Base-by-base conservation (phyloP, 1,140 invertebrate species). In the Conopomorpha cramerella region DNA sequence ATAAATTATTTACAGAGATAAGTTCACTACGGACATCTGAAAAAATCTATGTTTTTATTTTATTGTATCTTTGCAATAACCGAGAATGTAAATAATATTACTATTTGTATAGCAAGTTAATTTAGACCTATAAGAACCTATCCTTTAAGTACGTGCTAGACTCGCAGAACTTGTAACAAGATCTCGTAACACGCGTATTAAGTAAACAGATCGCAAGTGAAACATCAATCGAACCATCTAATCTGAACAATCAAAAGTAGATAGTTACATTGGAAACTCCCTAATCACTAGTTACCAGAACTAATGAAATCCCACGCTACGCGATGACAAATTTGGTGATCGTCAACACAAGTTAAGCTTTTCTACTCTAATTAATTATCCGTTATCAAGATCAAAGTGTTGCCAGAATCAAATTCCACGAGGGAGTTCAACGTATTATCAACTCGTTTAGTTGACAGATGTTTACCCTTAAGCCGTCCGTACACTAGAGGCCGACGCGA, bases 301-400 rank as follows among this genome's bases (percentile, higher is more conserved):
- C 19, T 10, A 10, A 23, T 23, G 10, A 4, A 23, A 10, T 23
- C 19, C n/a, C n/a, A n/a, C n/a, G n/a, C n/a, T n/a, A n/a, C n/a
- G n/a, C n/a, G n/a, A n/a, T n/a, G n/a, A n/a, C n/a, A n/a, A n/a
- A n/a, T n/a, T n/a, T n/a, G n/a, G n/a, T n/a, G n/a, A n/a, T n/a
- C 40, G 45, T 46, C 46, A 49, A 50, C 45, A 52, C 34, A 37
- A 40, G 45, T 49, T 60, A 62, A 67, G 56, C 48, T 55, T 55
- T 57, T 48, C 43, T 61, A 50, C 49, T 46, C 46, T 51, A 52
- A 64, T 68, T 62, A 64, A 62, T 71, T 62, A 64, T 51, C 50
- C 50, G 46, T 54, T 55, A 49, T 55, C 46, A 57, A 62, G 59
- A 71, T 71, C 66, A 67, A 71, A 67, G 56, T 41, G 33, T 41